Evolutionary conservation across 1,140 invertebrate species (phyloP).

Genomic region (Trachelipus rathkii): DNA sequence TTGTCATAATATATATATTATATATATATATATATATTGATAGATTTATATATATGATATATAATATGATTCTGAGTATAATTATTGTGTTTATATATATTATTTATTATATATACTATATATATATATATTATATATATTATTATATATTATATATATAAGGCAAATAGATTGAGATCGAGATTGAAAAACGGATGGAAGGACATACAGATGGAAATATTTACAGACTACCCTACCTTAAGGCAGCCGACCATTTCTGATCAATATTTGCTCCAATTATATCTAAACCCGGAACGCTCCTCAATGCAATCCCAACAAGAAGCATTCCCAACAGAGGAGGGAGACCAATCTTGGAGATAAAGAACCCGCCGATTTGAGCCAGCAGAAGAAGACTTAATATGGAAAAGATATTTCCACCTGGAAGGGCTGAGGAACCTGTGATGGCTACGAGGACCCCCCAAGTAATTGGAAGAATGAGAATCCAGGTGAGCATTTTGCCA

Average conservation of each 20-base stretch:
- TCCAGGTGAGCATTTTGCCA: slow-evolving; percentile 22
- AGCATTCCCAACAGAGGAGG: slow-evolving; percentile 86
- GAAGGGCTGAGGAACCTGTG: slow-evolving; percentile 13
- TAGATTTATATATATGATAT: too few species aligned
- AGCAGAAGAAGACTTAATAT: slow-evolving; percentile 18
- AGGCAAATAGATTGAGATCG: too few species aligned
- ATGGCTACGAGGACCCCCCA: slow-evolving; percentile 25
- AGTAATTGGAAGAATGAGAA: neutral
- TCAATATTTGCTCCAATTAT: slow-evolving; percentile 44
- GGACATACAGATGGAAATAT: too few species aligned
- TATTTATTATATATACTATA: too few species aligned
- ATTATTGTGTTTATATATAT: too few species aligned
- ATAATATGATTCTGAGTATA: too few species aligned
- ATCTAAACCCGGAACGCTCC: slow-evolving; percentile 60
- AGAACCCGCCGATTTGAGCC: slow-evolving; percentile 51
- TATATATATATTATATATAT: too few species aligned
- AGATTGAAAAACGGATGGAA: too few species aligned
- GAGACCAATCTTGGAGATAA: slow-evolving; percentile 70
- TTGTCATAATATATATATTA: too few species aligned
- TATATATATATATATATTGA: too few species aligned
- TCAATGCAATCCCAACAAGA: slow-evolving; percentile 69
- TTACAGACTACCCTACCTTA: slow-evolving; percentile 16
- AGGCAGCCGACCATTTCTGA: slow-evolving; percentile 25
- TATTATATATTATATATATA: too few species aligned
- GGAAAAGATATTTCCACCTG: slow-evolving; percentile 29